phyloP scores from a whole-genome alignment of 2,113 vertebrate species.

The Trinectes maculatus region DNA sequence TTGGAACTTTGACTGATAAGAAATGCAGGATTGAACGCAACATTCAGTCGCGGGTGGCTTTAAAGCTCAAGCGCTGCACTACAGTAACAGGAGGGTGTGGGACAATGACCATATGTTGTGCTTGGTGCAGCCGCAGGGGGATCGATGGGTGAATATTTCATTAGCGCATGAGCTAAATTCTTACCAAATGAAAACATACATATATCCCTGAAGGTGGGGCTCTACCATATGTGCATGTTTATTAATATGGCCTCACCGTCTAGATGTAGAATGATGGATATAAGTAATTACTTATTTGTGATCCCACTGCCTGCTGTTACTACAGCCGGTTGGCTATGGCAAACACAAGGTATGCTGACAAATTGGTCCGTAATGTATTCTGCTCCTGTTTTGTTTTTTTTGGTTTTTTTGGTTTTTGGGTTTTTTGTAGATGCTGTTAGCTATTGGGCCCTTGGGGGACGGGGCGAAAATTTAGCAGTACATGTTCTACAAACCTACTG shows the following conservation, averaged over 20 bases:
- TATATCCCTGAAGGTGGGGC: slow-evolving; percentile 64
- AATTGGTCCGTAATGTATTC: neutral
- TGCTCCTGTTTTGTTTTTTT: neutral
- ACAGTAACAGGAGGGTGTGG: slow-evolving; percentile 24
- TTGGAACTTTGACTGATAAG: slow-evolving; percentile 50
- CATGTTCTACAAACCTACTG: too few species aligned
- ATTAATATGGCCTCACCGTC: slow-evolving; percentile 61
- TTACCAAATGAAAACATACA: slow-evolving; percentile 74
- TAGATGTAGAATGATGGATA: slow-evolving; percentile 56
- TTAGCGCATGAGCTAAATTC: slow-evolving; percentile 70
- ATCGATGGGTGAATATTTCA: slow-evolving; percentile 73
- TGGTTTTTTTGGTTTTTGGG: neutral
- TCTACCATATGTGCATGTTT: slow-evolving; percentile 74
- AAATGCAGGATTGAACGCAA: slow-evolving; percentile 30
- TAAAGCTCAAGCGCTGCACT: slow-evolving; percentile 33
- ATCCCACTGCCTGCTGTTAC: slow-evolving; percentile 56
- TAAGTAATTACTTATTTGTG: slow-evolving; percentile 59
- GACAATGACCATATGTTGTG: slow-evolving; percentile 78
- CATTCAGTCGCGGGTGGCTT: slow-evolving; percentile 33
- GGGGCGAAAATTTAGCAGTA: too few species aligned
- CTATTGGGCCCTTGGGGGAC: too few species aligned
- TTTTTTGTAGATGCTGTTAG: too few species aligned
- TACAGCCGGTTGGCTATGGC: slow-evolving; percentile 37
- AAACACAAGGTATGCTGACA: slow-evolving; percentile 38
- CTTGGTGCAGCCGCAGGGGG: slow-evolving; percentile 58